Percentiles rank a stretch among this genome's conserved stretches.
Evolutionary conservation across 2,797 vertebrate genomes (phyloP).

Genomic region (Vespertilio murinus): DNA sequence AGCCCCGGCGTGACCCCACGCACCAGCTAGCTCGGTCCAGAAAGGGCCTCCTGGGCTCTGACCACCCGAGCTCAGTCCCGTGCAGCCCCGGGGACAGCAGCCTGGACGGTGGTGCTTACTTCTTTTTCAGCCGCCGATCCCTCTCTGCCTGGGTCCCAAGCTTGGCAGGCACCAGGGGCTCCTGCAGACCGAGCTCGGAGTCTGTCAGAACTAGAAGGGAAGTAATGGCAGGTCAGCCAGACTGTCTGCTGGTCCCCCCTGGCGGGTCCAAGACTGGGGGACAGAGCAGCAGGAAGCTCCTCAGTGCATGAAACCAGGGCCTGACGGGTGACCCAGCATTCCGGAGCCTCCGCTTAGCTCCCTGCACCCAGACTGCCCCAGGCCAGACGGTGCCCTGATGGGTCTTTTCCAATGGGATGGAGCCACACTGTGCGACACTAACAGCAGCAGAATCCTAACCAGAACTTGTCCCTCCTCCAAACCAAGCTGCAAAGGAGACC

Average conservation of each 20-base stretch:
- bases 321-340: background rate
- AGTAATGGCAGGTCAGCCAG: background rate
- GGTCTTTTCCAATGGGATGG: background rate
- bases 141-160: conserved; percentile 96
- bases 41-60: background rate
- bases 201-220: conserved; percentile 85
- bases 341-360: background rate
- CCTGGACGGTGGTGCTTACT: conserved; percentile 85
- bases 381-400: background rate
- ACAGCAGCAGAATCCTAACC: background rate
- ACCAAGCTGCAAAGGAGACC: background rate
- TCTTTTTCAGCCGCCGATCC: conserved; percentile 95
- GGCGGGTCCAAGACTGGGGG: background rate
- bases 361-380: background rate
- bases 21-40: background rate
- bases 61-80: background rate
- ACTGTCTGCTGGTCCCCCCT: background rate
- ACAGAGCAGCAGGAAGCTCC: background rate
- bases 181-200: conserved; percentile 91
- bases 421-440: background rate
- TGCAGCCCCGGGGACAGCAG: background rate
- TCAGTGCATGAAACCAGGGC: background rate
- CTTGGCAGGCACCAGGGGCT: conserved; percentile 93
- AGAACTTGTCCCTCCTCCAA: background rate
- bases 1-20: background rate